Base-by-base conservation (phyloP, 2,797 vertebrate species). In the Channallabes apus region DNA sequence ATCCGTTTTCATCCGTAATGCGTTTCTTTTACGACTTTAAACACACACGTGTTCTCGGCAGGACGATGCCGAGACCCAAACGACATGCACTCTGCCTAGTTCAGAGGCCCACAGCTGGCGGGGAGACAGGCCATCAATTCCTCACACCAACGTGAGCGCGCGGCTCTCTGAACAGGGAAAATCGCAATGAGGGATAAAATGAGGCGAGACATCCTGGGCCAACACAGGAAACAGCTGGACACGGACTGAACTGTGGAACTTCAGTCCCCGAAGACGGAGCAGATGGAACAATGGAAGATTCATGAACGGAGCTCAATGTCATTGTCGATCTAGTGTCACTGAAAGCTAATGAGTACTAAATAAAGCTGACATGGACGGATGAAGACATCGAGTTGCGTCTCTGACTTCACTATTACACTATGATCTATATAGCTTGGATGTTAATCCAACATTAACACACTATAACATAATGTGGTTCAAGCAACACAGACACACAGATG, bases 111-210 rank as follows among this genome's bases (percentile, higher is more conserved):
- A 91, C 87, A 77, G 46, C 86, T 87, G 71, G 73, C 87, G 89
- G 80, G 72, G 84, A 88, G 86, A 90, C 88, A 90, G 75, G 65
- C 78, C 90, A 93, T 93, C 91, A 93, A 93, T 94, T 92, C 91
- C 88, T 82, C 18, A 56, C 86, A 88, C 86, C 82, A 86, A 67
- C 75, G 78, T 82, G 90, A 82, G 88, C 87, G 87, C 71, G 89
- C 87, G 86, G 59, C 88, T 86, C 87, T 87, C 85, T 90, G 90
- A 91, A 89, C 89, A 89, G 83, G 85, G 77, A 78, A 88, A 62
- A 88, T 87, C 71, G 90, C 91, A 92, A 93, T 91, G 90, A 89
- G 89, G 90, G 90, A 91, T 89, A 89, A 90, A 90, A 85, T 90
- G 89, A 85, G 87, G 85, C 77, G 73, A 87, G 84, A 87, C 85